phyloP scores from a whole-genome alignment of 2,888 invertebrate species.

The Papilio gigon region DNA sequence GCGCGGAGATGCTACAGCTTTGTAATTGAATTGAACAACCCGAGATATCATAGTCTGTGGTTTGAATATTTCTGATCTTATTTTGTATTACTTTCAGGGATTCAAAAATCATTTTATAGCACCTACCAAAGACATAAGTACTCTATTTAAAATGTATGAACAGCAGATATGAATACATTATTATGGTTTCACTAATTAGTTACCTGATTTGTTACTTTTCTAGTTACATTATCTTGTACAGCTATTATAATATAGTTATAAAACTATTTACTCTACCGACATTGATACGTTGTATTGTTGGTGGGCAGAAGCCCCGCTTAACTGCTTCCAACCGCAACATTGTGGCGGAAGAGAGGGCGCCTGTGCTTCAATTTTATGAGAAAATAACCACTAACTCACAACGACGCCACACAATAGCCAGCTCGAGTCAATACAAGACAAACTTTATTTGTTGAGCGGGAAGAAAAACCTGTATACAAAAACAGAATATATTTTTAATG shows the following conservation, averaged over 20 bases:
- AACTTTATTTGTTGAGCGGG: slow-evolving; percentile 61
- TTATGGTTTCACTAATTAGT: too few species aligned
- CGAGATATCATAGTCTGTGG: not conserved
- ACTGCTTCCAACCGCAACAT: slow-evolving; percentile 20
- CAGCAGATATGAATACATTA: too few species aligned
- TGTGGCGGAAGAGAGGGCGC: slow-evolving; percentile 25
- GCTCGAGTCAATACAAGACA: slow-evolving; percentile 61
- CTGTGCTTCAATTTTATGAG: slow-evolving; percentile 50
- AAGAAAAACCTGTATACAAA: slow-evolving; percentile 58
- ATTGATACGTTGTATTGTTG: slow-evolving; percentile 9
- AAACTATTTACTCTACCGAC: not conserved
- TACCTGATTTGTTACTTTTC: not conserved
- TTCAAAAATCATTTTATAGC: too few species aligned
- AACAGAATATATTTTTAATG: slow-evolving; percentile 56
- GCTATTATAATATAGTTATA: not conserved
- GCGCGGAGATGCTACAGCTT: not conserved
- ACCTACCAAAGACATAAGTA: too few species aligned
- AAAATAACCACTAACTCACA: slow-evolving; percentile 48
- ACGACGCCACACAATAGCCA: slow-evolving; percentile 60
- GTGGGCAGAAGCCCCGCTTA: slow-evolving; percentile 20
- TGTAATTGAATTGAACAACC: slow-evolving; percentile 15
- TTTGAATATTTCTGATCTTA: not conserved
- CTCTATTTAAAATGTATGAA: too few species aligned
- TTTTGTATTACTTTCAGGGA: too few species aligned
- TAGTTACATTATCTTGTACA: not conserved